Evolutionary conservation across 2,113 vertebrate genomes (phyloP), one percentile per base, ranked within the genome.

Genomic region (Callipepla californica): DNA sequence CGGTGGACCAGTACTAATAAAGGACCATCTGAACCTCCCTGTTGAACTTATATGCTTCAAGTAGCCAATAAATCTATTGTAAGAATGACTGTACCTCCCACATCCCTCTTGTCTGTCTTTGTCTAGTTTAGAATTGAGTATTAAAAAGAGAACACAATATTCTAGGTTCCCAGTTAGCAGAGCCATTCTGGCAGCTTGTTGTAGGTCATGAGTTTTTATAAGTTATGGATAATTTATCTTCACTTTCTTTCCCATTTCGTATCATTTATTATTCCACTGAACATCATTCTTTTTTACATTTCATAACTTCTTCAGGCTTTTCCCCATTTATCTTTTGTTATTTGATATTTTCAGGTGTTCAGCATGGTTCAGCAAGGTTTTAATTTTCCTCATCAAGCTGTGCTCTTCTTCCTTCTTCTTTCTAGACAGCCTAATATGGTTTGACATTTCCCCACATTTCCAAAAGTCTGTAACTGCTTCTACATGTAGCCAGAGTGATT

Each of bases 371-470:
- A 85, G 90, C 32, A 85, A 81, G 80, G 92, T 93, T 96, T 96
- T 93, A 94, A 95, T 95, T 93, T 95, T 85, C 63, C 85, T 95
- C 80, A 94, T 95, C 88, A 94, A 92, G 42, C 80, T 92, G 66
- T 82, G 83, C 94, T 90, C 38, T 55, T 95, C 83, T 95, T 94
- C 42, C 80, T 87, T 93, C 90, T 94, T 90, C 80, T 85, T 92
- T 93, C 80, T 76, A 83, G 59, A 68, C 48, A 69, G 30, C 79
- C 88, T 94, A 96, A 94, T 91, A 80, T 0, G 6, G 26, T 92
- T 93, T 90, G 96, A 94, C 93, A 87, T 95, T 96, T 95, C 58
- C 48, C 53, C 69, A 79, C 62, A 88, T 83, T 95, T 95, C 47
- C 70, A 92, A 28, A 77, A 88, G 45, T 82, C 74, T 93, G 77